A percentile compares a stretch with the other conserved stretches of the same genome.
phyloP scores from a whole-genome alignment of 2,113 vertebrate species.

The Leiothrix lutea region DNA sequence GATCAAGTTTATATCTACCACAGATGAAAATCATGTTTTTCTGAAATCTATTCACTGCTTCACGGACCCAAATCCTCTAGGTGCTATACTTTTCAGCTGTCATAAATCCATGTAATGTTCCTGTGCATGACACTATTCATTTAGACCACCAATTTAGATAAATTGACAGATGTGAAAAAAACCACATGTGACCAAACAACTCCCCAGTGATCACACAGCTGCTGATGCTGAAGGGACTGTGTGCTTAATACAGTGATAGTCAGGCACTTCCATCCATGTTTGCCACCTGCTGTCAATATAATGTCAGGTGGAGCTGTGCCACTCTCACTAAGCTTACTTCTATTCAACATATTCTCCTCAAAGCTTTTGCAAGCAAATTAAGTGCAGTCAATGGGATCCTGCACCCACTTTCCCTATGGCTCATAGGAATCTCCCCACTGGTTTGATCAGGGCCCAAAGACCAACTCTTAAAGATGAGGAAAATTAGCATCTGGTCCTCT shows the following conservation, averaged over 20 bases:
- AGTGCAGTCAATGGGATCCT: background rate
- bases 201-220: slow-evolving; percentile 33
- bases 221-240: slow-evolving; percentile 19
- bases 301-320: background rate
- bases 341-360: background rate
- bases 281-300: slow-evolving; percentile 40
- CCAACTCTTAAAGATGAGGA: background rate
- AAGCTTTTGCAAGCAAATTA: background rate
- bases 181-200: slow-evolving; percentile 14
- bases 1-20: slow-evolving; percentile 15
- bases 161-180: slow-evolving; percentile 42
- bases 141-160: slow-evolving; percentile 54
- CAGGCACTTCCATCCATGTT: background rate
- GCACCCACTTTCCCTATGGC: background rate
- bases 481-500: background rate
- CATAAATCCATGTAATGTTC: slow-evolving; percentile 39
- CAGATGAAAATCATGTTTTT: slow-evolving; percentile 31
- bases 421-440: background rate
- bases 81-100: slow-evolving; percentile 11
- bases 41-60: slow-evolving; percentile 24
- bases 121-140: slow-evolving; percentile 19
- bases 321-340: background rate
- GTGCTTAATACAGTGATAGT: background rate
- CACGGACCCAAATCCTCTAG: background rate
- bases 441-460: background rate